These are phyloP conservation scores for Rhincodon typus DNA, from an alignment of 2,797 vertebrate genomes.

Conservation along the genomic window DNA sequence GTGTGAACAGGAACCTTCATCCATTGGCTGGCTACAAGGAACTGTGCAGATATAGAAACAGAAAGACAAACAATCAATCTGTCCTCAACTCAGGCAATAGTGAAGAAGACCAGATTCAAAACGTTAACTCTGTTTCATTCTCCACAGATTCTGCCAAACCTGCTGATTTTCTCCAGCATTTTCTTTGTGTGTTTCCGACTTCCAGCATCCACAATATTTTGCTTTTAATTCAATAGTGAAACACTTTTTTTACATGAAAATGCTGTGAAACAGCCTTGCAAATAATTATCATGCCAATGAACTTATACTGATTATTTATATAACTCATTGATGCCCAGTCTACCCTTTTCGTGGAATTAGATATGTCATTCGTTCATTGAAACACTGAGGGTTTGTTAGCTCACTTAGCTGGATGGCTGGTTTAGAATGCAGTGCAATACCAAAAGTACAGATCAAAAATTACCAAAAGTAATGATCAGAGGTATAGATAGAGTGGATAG, in stretches of 20 bases:
- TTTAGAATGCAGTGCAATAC: no score
- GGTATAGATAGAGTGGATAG: no score
- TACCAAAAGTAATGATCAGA: no score
- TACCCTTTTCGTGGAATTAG: background rate
- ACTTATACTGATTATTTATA: background rate
- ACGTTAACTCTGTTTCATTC: no score
- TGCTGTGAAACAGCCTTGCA: background rate
- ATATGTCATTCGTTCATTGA: background rate
- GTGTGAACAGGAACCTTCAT: constrained; percentile 67
- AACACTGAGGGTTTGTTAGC: no score
- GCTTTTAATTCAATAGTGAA: no score
- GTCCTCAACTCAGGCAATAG: background rate
- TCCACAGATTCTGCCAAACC: no score
- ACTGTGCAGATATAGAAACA: constrained; percentile 42
- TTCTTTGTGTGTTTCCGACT: no score
- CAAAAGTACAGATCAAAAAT: no score
- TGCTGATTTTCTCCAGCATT: no score
- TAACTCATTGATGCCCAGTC: background rate
- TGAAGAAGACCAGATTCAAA: background rate
- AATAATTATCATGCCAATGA: background rate
- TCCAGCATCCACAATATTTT: no score
- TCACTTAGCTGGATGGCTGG: no score
- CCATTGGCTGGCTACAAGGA: constrained; percentile 68
- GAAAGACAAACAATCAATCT: background rate
- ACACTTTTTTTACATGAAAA: background rate